A percentile compares a stretch with the other conserved stretches of the same genome.
Conservation (phyloP, 1,140 invertebrate genomes). For the Drosophila pachea region DNA sequence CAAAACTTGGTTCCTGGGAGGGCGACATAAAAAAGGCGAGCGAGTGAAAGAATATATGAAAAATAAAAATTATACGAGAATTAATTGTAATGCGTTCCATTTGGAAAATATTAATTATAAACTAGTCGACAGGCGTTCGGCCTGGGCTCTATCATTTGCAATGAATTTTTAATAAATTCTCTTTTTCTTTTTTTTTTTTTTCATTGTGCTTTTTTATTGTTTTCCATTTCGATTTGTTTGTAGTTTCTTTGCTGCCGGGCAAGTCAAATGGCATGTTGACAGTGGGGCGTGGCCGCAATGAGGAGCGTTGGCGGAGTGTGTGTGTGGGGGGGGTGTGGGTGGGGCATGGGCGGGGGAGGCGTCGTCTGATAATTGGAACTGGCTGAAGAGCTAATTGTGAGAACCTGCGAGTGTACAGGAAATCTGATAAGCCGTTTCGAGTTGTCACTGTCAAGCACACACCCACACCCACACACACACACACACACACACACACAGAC, state of each 20-base stretch:
- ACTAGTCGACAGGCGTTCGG: constrained; percentile 24
- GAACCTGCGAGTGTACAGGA: constrained; percentile 41
- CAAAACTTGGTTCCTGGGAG: constrained; percentile 41
- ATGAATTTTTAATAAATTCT: constrained; percentile 47
- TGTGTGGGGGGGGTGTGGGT: too few species aligned
- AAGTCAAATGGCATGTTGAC: constrained; percentile 62
- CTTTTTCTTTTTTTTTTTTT: constrained; percentile 29
- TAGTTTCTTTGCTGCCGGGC: constrained; percentile 30
- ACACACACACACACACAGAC: too few species aligned
- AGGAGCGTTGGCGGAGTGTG: too few species aligned
- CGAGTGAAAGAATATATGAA: background rate
- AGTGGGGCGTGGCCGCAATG: constrained; percentile 52
- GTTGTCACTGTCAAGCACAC: background rate
- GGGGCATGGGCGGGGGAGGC: constrained; percentile 6
- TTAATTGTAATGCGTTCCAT: constrained; percentile 69
- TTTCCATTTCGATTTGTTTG: constrained; percentile 8
- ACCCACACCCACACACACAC: too few species aligned
- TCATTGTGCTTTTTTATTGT: too few species aligned
- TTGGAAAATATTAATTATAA: constrained; percentile 74
- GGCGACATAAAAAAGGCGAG: constrained; percentile 7
- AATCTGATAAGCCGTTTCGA: constrained; percentile 41
- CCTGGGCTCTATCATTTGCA: constrained; percentile 23
- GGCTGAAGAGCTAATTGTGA: constrained; percentile 50
- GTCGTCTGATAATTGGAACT: constrained; percentile 39
- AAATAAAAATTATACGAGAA: constrained; percentile 20